phyloP scores from a whole-genome alignment of 2,113 vertebrate species.

The Mesoclemmys tuberculata region DNA sequence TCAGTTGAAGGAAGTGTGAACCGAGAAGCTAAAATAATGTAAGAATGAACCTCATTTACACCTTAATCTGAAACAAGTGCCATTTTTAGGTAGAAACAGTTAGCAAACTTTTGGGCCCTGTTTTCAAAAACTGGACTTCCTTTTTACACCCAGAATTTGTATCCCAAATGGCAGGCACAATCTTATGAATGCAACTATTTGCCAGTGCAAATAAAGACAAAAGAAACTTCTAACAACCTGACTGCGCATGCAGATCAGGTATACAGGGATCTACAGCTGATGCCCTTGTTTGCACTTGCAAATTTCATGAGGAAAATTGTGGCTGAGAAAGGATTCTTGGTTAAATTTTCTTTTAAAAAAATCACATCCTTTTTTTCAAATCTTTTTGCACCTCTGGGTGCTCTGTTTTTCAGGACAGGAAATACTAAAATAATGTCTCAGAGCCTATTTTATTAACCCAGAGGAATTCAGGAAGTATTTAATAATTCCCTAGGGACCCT shows the following conservation, averaged over 20 bases:
- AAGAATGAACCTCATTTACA: neutral
- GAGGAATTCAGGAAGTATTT: neutral
- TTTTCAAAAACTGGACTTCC: rapidly evolving
- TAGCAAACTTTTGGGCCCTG: rapidly evolving
- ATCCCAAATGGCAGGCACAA: neutral
- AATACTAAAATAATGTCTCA: neutral
- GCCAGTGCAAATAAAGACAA: neutral
- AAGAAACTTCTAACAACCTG: neutral
- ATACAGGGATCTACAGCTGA: neutral
- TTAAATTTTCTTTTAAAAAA: neutral
- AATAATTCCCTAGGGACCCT: no score
- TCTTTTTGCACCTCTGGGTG: neutral
- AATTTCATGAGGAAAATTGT: neutral
- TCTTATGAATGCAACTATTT: neutral
- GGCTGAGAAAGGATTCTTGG: neutral
- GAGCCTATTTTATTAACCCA: no score
- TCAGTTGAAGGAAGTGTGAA: neutral
- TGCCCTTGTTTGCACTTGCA: neutral
- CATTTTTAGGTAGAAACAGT: neutral
- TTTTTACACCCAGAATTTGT: neutral
- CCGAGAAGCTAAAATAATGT: neutral
- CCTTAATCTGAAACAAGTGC: neutral
- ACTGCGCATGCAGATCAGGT: neutral
- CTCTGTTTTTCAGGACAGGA: neutral
- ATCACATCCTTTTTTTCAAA: neutral